phyloP scores from a whole-genome alignment of 2,888 invertebrate species.

The Caenorhabditis uteleia region DNA sequence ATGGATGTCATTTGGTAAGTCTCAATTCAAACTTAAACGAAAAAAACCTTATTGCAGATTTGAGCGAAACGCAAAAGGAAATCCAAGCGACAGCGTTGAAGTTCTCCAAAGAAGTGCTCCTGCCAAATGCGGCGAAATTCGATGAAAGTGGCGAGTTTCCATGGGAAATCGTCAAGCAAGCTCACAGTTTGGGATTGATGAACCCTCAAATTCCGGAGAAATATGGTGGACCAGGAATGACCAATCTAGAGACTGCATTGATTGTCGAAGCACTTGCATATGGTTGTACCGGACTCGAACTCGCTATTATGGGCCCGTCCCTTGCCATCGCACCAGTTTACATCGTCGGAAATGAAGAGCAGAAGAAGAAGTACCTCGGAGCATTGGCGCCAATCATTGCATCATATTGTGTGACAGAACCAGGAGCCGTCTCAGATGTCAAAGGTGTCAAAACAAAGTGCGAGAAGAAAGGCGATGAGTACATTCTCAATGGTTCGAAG shows the following conservation, averaged over 20 bases:
- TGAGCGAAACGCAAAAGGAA: conserved; percentile 74
- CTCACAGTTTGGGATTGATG: conserved; percentile 78
- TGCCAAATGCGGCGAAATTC: conserved; percentile 85
- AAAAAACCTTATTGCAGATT: too few species aligned
- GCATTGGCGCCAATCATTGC: conserved; percentile 79
- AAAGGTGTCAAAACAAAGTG: conserved; percentile 85
- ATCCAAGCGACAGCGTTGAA: conserved; percentile 84
- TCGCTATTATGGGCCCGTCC: conserved; percentile 79
- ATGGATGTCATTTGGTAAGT: too few species aligned
- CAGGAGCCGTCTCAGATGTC: conserved; percentile 92
- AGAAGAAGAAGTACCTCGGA: conserved; percentile 77
- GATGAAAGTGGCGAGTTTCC: conserved; percentile 87
- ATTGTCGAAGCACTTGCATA: conserved; percentile 87
- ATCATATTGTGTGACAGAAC: conserved; percentile 92
- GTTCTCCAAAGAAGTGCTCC: conserved; percentile 80
- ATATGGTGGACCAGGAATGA: conserved; percentile 79
- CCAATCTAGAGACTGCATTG: conserved; percentile 73
- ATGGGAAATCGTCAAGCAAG: conserved; percentile 90
- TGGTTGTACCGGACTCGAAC: conserved; percentile 89
- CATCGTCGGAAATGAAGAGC: conserved; percentile 82
- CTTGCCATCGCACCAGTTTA: conserved; percentile 85
- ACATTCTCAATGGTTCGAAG: conserved; percentile 54
- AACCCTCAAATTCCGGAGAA: conserved; percentile 81
- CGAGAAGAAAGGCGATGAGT: conserved; percentile 47
- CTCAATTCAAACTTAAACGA: too few species aligned